Percentiles rank a stretch among this genome's conserved stretches.
Evolutionary conservation across 2,888 invertebrate genomes (phyloP).

Genomic region (Alloscopus bannaensis): DNA sequence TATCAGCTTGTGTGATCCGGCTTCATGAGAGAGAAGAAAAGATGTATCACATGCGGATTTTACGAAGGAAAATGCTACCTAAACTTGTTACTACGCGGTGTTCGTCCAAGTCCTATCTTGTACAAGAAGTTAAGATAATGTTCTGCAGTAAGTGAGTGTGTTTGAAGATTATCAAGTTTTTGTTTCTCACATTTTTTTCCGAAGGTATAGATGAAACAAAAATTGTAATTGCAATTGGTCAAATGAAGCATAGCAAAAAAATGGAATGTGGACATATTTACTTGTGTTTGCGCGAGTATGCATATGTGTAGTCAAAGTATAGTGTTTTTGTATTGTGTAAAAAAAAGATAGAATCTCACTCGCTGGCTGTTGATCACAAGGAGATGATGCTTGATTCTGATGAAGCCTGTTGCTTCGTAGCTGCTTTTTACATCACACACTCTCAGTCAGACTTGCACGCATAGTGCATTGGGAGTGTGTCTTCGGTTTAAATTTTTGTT

Average conservation of each 20-base stretch:
- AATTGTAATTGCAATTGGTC: constrained; percentile 65
- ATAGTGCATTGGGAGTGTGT: no score
- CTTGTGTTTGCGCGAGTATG: no score
- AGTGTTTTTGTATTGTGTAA: constrained; percentile 12
- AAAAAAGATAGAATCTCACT: constrained; percentile 20
- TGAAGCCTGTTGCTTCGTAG: constrained; percentile 22
- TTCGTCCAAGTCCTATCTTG: neutral
- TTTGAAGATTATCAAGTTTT: constrained; percentile 41
- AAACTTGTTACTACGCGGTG: constrained; percentile 9
- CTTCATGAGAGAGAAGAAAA: neutral
- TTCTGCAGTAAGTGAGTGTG: constrained; percentile 22
- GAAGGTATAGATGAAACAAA: neutral
- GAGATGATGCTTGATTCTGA: constrained; percentile 4
- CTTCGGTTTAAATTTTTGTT: neutral
- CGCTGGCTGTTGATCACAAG: constrained; percentile 36
- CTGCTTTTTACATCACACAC: neutral
- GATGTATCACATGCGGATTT: constrained; percentile 21
- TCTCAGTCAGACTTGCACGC: neutral
- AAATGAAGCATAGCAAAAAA: constrained; percentile 59
- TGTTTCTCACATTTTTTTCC: neutral
- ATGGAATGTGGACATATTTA: constrained; percentile 27
- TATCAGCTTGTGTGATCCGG: neutral
- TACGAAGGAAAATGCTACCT: neutral
- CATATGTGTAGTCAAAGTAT: no score
- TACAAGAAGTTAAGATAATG: neutral